Conservation (phyloP, 2,888 invertebrate genomes). For the Brenthis daphne region DNA sequence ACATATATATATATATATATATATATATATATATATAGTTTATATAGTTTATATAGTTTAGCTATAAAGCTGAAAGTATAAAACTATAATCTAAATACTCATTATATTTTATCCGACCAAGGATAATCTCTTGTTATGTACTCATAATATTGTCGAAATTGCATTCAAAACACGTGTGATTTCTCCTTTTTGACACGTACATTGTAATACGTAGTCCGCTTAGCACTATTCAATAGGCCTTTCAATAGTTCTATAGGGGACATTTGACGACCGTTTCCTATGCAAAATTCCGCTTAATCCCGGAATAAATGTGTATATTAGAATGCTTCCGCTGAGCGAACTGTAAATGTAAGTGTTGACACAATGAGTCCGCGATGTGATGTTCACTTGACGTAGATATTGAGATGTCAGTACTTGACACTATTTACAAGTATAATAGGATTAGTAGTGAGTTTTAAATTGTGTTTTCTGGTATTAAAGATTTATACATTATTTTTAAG, state of each 20-base stretch:
- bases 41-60: too few species aligned
- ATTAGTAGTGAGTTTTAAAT: slow-evolving; percentile 63
- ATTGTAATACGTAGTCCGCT: slow-evolving; percentile 60
- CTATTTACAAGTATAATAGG: slow-evolving; percentile 75
- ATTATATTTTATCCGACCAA: slow-evolving; percentile 48
- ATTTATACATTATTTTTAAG: slow-evolving; percentile 20
- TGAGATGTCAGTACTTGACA: slow-evolving; percentile 62
- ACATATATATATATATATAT: too few species aligned
- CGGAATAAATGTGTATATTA: slow-evolving; percentile 72
- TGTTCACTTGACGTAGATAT: slow-evolving; percentile 72
- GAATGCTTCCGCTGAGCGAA: slow-evolving; percentile 69
- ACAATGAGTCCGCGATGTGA: slow-evolving; percentile 47
- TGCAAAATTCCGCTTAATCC: slow-evolving; percentile 78
- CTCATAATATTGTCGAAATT: slow-evolving; percentile 65
- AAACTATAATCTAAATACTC: slow-evolving; percentile 26
- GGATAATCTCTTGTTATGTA: slow-evolving; percentile 62
- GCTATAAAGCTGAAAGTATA: slow-evolving; percentile 24
- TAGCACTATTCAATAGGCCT: slow-evolving; percentile 59
- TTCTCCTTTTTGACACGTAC: slow-evolving; percentile 55
- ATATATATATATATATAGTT: too few species aligned
- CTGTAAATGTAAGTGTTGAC: slow-evolving; percentile 50
- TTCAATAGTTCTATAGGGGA: slow-evolving; percentile 62
- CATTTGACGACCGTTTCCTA: slow-evolving; percentile 77
- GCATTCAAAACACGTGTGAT: slow-evolving; percentile 74
- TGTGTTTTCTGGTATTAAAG: slow-evolving; percentile 44